Base-by-base conservation (phyloP, 2,888 invertebrate species). In the Hoplodrina blanda region DNA sequence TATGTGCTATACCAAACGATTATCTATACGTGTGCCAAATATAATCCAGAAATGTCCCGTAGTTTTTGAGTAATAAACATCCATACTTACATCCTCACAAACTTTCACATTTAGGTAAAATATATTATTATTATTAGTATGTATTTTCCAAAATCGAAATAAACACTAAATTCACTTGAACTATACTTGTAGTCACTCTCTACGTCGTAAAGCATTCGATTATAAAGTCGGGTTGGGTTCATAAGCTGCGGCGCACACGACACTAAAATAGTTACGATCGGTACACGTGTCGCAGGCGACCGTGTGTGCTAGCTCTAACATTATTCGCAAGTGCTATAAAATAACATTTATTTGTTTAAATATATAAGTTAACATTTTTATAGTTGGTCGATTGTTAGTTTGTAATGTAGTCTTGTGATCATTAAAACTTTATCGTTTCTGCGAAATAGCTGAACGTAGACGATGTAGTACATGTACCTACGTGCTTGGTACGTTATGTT, bases 251-350 rank as follows among this genome's bases (percentile, higher is more conserved):
- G 37, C 68, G 52, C 72, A 74, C 60, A 64, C 62, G 33, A 30
- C 66, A 69, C 56, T 73, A 33, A 75, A 75, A 67, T 64, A 67
- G 76, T 76, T 78, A 82, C 70, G 82, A 81, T 10, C 62, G 64
- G 2, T 11, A 20, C 82, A 82, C 62, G 76, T 69, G 82, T 62
- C 49, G 72, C 76, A 1, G 62, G 53, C 71, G 52, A 20, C 13
- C 25, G 74, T 69, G 73, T 54, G 68, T 49, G 60, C 59, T 4
- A 5, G 5, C 20, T 30, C 66, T 66, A 49, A 62, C 19, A 17
- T 64, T 30, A 37, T 25, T 73, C 15, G 44, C 33, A 19, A 67
- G 17, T 57, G 41, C 66, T 49, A 70, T 78, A 33, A 65, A 78
- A 67, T 46, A 17, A 44, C 37, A 25, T 37, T 64, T 46, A 64